A percentile compares a stretch with the other conserved stretches of the same genome.
phyloP scores from a whole-genome alignment of 2,888 invertebrate genomes.

The Ochropacha duplaris region DNA sequence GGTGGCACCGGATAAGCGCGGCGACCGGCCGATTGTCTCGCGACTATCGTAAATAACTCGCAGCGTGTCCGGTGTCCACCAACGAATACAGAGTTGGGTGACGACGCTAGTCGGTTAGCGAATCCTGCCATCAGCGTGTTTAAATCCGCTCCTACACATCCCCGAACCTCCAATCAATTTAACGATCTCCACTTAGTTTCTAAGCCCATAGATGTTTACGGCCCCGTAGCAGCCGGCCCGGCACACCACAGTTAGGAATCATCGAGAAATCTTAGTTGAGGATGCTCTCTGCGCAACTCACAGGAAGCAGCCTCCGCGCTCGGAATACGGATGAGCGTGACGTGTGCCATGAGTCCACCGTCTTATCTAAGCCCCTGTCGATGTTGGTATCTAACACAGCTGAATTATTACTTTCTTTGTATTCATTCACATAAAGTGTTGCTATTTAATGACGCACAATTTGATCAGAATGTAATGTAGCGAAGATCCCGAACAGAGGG shows the following conservation, averaged over 20 bases:
- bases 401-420: slow-evolving; percentile 43
- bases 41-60: slow-evolving; percentile 80
- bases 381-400: slow-evolving; percentile 41
- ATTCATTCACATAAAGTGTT: slow-evolving; percentile 43
- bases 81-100: slow-evolving; percentile 70
- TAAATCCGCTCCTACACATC: slow-evolving; percentile 24
- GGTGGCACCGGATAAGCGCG: slow-evolving; percentile 77
- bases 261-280: slow-evolving; percentile 46
- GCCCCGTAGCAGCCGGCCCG: slow-evolving; percentile 18
- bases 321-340: slow-evolving; percentile 75
- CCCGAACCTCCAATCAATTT: slow-evolving; percentile 27
- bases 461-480: slow-evolving; percentile 53
- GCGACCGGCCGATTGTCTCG: slow-evolving; percentile 78
- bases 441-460: slow-evolving; percentile 46
- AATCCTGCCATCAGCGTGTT: slow-evolving; percentile 47
- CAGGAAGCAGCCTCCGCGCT: slow-evolving; percentile 74
- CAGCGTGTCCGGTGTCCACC: slow-evolving; percentile 72
- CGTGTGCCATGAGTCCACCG: slow-evolving; percentile 47
- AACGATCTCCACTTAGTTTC: slow-evolving; percentile 16
- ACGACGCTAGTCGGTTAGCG: slow-evolving; percentile 45
- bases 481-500: slow-evolving; percentile 48
- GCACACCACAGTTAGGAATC: slow-evolving; percentile 30
- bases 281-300: slow-evolving; percentile 47
- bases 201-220: slow-evolving; percentile 14
- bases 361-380: slow-evolving; percentile 45